Evolutionary conservation across 2,113 vertebrate genomes (phyloP).

Genomic region (Etheostoma cragini): DNA sequence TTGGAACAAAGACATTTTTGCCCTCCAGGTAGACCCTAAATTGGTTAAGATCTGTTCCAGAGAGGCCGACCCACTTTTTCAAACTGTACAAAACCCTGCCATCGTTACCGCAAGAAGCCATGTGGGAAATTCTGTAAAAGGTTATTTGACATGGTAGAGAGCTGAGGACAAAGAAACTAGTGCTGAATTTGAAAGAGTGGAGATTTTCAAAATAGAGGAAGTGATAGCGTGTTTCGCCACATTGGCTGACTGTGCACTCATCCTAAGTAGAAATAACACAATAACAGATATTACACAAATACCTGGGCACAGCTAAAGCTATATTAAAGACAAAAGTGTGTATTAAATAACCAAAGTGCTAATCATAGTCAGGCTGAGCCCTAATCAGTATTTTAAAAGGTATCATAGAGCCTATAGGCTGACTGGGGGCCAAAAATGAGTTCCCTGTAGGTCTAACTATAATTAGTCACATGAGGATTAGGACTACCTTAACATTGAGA

Average conservation of each 20-base stretch:
- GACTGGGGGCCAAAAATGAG: neutral
- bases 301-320: neutral
- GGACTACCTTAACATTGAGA: neutral
- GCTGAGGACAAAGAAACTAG: neutral
- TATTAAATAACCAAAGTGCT: too few species aligned
- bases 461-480: slow-evolving; percentile 5
- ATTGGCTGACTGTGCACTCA: neutral
- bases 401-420: neutral
- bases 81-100: slow-evolving; percentile 13
- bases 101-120: slow-evolving; percentile 27
- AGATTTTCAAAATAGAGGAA: neutral
- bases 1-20: slow-evolving; percentile 59
- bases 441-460: neutral
- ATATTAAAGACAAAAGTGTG: neutral
- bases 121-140: slow-evolving; percentile 31
- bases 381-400: neutral
- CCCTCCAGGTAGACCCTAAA: slow-evolving; percentile 65
- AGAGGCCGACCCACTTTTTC: slow-evolving; percentile 66
- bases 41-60: slow-evolving; percentile 57
- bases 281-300: neutral
- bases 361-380: neutral
- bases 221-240: neutral
- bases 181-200: neutral
- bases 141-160: slow-evolving; percentile 2
- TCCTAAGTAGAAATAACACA: neutral